Base-by-base conservation (phyloP, 2,888 invertebrate genomes). In the Chrysomela aeneicollis region DNA sequence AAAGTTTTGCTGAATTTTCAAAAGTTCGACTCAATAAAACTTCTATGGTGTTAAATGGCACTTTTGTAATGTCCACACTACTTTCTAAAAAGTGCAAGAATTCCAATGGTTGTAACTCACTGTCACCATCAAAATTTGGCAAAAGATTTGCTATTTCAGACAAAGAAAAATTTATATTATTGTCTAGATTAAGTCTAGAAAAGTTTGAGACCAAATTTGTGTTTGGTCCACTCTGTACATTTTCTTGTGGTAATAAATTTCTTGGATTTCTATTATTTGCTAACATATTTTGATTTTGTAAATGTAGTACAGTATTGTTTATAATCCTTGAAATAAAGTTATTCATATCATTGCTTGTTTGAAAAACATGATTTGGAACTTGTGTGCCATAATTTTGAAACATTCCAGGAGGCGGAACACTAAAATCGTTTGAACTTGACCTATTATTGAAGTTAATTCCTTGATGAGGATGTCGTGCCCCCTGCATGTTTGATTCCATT, bases 1-100 rank as follows among this genome's bases (percentile, higher is more conserved):
- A 54, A 12, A 54, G 35, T 19, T 54, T 54, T 17, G 54, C 54
- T 18, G 54, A 54, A 15, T 54, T 54, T 54, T 35, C 35, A 17
- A 54, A 17, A 6, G 54, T 35, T 35, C 15, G 12, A 35, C 21
- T 18, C 35, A 54, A 19, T 4, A 35, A 15, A 35, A 54, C 35
- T 32, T 54, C 35, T 17, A 54, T 54, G 10, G 15, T 54, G 17
- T 54, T 54, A 19, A 54, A 54, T 37, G 54, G 32, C 19, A 32
- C 37, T 15, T 30, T 15, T 22, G 8, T 21, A 8, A 52, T 22
- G n/a, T 52, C 22, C 17, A 52, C 10, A 21, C 52, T 52, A 30
- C 52, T 22, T 21, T 52, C 52, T 4, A 52, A 21, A 21, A 19
- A 52, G 4, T 52, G 21, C 26, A 52, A 52, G 15, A 52, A 52